Evolutionary conservation across 2,113 vertebrate species (phyloP).

Genomic region (Connochaetes taurinus): DNA sequence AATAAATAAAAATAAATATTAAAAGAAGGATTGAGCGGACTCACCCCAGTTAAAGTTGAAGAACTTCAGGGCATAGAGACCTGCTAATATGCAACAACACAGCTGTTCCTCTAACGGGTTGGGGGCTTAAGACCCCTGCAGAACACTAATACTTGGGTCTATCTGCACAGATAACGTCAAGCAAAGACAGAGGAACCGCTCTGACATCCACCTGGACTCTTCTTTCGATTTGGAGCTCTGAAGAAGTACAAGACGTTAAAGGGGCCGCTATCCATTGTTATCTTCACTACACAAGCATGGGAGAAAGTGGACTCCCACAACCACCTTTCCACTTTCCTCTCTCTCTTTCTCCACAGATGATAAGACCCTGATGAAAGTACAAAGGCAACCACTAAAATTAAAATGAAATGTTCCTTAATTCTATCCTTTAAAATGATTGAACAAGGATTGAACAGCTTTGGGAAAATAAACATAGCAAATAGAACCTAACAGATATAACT

Average conservation of each 20-base stretch:
- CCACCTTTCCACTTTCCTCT: background rate
- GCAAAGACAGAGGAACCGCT: background rate
- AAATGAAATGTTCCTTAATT: background rate
- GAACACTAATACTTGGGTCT: background rate
- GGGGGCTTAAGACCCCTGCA: background rate
- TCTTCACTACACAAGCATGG: background rate
- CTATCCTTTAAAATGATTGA: background rate
- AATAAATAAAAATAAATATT: background rate
- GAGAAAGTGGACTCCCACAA: background rate
- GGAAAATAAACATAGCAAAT: background rate
- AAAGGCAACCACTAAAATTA: background rate
- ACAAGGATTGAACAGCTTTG: background rate
- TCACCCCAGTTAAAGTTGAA: background rate
- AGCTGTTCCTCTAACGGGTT: background rate
- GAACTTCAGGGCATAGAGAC: background rate
- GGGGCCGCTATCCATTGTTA: accelerated
- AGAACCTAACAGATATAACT: background rate
- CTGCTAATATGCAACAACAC: background rate
- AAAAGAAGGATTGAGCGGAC: background rate
- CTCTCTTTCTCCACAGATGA: background rate
- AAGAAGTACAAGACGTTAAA: background rate
- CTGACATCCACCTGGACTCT: background rate
- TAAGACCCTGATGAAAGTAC: background rate
- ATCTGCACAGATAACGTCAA: background rate
- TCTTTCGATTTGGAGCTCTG: background rate